A percentile compares a stretch with the other conserved stretches of the same genome.
Evolutionary conservation across 2,888 invertebrate species (phyloP).

Genomic region (Pterostichus madidus): DNA sequence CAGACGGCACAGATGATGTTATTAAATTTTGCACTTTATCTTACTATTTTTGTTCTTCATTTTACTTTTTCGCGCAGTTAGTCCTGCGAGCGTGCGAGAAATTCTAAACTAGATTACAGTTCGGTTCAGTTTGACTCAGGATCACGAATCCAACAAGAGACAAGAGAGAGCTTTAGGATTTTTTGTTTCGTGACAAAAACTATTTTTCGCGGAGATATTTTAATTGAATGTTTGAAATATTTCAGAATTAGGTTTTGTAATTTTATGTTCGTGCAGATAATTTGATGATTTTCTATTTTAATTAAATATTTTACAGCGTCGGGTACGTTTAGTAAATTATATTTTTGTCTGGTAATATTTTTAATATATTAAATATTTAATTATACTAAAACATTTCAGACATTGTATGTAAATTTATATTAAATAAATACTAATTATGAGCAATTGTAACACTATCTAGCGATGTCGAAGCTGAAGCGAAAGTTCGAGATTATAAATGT

Average conservation of each 20-base stretch:
- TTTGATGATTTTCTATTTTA: not conserved
- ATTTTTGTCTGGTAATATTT: too few relatives aligned
- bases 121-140: not conserved
- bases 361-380: too few relatives aligned
- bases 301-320: not conserved
- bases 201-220: not conserved
- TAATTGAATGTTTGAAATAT: slow-evolving; percentile 30
- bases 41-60: slow-evolving; percentile 47
- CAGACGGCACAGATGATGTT: slow-evolving; percentile 44
- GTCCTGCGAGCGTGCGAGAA: slow-evolving; percentile 24
- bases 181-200: not conserved
- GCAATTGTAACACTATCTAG: too few relatives aligned
- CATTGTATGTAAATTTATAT: too few relatives aligned
- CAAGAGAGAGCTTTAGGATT: not conserved
- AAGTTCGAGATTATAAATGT: too few relatives aligned
- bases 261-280: not conserved
- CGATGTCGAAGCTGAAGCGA: too few relatives aligned
- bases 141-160: not conserved
- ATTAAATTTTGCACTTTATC: slow-evolving; percentile 51
- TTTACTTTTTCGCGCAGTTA: slow-evolving; percentile 17
- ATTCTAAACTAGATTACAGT: slow-evolving; percentile 40
- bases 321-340: not conserved
- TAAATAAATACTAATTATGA: too few relatives aligned
- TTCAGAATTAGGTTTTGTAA: not conserved
- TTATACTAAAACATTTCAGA: too few relatives aligned